Evolutionary conservation across 2,888 invertebrate genomes (phyloP).

Genomic region (Drosophila mulleri): DNA sequence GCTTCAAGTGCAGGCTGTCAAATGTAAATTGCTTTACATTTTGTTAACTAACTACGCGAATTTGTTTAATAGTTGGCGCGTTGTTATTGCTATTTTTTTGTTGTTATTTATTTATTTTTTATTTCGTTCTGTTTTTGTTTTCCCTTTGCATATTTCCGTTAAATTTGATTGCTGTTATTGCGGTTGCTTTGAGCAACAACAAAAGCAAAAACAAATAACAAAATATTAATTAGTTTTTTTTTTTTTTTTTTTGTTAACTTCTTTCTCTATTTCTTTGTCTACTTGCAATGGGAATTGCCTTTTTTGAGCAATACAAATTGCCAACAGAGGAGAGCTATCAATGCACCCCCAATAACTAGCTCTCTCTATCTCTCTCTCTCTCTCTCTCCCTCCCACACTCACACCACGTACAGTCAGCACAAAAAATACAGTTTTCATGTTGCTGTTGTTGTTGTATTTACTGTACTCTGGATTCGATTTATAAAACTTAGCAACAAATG

Average conservation of each 20-base stretch:
- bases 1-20: constrained; percentile 42
- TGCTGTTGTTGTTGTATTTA: not conserved
- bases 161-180: constrained; percentile 33
- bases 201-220: constrained; percentile 10
- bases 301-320: no score
- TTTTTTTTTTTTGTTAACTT: no score
- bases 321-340: no score
- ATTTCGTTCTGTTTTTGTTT: constrained; percentile 20
- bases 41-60: constrained; percentile 30
- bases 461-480: constrained; percentile 37
- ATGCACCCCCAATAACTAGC: not conserved
- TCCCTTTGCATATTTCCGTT: constrained; percentile 59
- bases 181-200: constrained; percentile 7
- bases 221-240: constrained; percentile 22
- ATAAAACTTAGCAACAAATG: constrained; percentile 57
- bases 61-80: constrained; percentile 19
- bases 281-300: not conserved
- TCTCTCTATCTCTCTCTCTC: not conserved
- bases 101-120: constrained; percentile 34
- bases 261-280: not conserved
- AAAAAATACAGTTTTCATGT: not conserved
- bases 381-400: not conserved
- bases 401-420: not conserved
- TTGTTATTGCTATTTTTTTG: constrained; percentile 25
- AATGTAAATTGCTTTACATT: constrained; percentile 50